Evolutionary conservation across 2,113 vertebrate genomes (phyloP).

Genomic region (Scortum barcoo): DNA sequence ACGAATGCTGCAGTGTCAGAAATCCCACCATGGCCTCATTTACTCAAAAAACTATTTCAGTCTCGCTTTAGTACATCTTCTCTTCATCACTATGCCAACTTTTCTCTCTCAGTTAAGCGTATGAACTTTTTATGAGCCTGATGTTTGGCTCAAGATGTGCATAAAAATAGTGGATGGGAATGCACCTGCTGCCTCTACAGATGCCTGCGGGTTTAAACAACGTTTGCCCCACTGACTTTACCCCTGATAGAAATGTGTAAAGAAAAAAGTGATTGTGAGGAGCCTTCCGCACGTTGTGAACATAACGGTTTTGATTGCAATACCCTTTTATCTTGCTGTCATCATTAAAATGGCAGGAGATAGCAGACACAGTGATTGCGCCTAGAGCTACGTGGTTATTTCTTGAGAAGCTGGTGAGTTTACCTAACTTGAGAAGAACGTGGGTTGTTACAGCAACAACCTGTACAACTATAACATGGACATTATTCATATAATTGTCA

Average conservation of each 20-base stretch:
- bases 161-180: slow-evolving; percentile 34
- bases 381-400: slow-evolving; percentile 1
- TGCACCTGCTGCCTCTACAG: slow-evolving; percentile 13
- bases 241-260: slow-evolving; percentile 25
- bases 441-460: not conserved
- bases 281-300: not conserved
- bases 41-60: slow-evolving; percentile 24
- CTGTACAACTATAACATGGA: not conserved
- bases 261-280: slow-evolving; percentile 8
- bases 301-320: slow-evolving; percentile 27
- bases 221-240: slow-evolving; percentile 40
- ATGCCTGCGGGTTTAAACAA: slow-evolving; percentile 20
- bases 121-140: slow-evolving; percentile 53
- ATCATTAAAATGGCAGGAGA: slow-evolving; percentile 38
- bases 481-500: not conserved
- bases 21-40: slow-evolving; percentile 37
- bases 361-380: slow-evolving; percentile 35
- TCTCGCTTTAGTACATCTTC: slow-evolving; percentile 15
- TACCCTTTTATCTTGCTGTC: slow-evolving; percentile 37
- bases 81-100: slow-evolving; percentile 39
- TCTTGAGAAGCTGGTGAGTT: slow-evolving; percentile 11
- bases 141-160: slow-evolving; percentile 47
- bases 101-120: slow-evolving; percentile 26
- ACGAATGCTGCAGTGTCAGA: not conserved
- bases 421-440: not conserved